These are phyloP conservation scores for Danio aesculapii DNA, from an alignment of 2,797 vertebrate genomes.

Conservation along the genomic window DNA sequence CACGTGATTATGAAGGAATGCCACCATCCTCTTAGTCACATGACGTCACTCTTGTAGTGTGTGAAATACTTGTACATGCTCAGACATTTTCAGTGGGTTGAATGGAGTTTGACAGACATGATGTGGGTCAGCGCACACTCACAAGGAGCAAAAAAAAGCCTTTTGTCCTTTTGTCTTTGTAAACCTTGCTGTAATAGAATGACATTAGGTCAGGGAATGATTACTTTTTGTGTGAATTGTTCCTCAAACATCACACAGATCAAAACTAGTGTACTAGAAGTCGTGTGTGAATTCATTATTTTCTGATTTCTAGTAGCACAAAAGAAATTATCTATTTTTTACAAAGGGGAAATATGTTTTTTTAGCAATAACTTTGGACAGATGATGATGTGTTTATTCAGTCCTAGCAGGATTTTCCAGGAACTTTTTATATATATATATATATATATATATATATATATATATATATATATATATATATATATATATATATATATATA, in stretches of 20 bases:
- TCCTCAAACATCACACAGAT: conserved; percentile 4
- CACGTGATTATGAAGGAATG: conserved; percentile 39
- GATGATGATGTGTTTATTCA: no score
- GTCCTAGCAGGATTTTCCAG: no score
- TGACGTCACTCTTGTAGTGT: conserved; percentile 16
- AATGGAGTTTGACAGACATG: background rate
- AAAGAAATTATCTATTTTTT: no score
- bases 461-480: no score
- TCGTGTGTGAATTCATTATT: no score
- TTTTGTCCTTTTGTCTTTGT: conserved; percentile 15
- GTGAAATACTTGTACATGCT: background rate
- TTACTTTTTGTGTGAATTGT: conserved; percentile 7
- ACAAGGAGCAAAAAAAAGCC: conserved; percentile 4
- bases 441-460: no score
- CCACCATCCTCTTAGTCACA: conserved; percentile 10
- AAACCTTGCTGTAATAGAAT: background rate
- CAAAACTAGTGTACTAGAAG: background rate
- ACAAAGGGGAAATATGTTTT: no score
- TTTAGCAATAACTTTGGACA: no score
- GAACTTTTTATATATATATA: no score
- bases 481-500: no score
- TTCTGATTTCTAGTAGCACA: no score
- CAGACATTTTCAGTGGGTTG: conserved; percentile 1
- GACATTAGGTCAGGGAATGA: background rate
- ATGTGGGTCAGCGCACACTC: conserved; percentile 8